A percentile compares a stretch with the other conserved stretches of the same genome.
Evolutionary conservation across 2,797 vertebrate genomes (phyloP).

Genomic region (Triplophysa bombifrons): DNA sequence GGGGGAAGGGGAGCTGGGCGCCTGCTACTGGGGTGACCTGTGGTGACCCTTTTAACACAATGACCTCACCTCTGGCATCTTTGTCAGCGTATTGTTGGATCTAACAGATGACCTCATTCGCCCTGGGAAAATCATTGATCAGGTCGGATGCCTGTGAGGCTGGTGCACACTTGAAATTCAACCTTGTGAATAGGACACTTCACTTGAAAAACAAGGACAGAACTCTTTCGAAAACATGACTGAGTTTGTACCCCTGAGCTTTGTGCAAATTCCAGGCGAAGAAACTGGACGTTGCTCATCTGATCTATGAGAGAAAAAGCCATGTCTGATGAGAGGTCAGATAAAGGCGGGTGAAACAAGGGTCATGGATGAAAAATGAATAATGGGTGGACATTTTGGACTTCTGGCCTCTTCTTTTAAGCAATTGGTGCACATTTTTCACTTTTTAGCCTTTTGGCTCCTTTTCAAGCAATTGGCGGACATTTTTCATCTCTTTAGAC

Average conservation of each 20-base stretch:
- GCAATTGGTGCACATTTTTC: conserved; percentile 36
- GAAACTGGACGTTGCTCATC: neutral
- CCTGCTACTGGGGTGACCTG: conserved; percentile 51
- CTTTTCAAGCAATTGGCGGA: conserved; percentile 4
- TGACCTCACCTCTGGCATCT: conserved; percentile 61
- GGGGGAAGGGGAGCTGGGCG: neutral
- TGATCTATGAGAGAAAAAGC: conserved; percentile 45
- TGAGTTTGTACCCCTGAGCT: conserved; percentile 41
- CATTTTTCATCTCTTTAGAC: conserved; percentile 37
- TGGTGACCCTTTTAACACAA: conserved; percentile 66
- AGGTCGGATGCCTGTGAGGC: conserved; percentile 62
- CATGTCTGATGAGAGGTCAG: conserved; percentile 68
- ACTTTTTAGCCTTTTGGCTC: conserved; percentile 33
- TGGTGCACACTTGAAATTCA: conserved; percentile 41
- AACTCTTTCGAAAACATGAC: neutral
- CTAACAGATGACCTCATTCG: conserved; percentile 64
- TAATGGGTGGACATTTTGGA: conserved; percentile 55
- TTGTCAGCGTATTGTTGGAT: conserved; percentile 62
- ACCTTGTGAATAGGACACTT: conserved; percentile 32
- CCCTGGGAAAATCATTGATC: conserved; percentile 66
- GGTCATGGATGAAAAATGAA: conserved; percentile 71
- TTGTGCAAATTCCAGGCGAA: neutral
- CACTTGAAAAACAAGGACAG: neutral
- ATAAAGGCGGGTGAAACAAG: conserved; percentile 63
- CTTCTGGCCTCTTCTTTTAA: conserved; percentile 25